These are phyloP conservation scores for Acanthoscelides obtectus DNA, from an alignment of 2,888 invertebrate genomes.

Conservation along the genomic window DNA sequence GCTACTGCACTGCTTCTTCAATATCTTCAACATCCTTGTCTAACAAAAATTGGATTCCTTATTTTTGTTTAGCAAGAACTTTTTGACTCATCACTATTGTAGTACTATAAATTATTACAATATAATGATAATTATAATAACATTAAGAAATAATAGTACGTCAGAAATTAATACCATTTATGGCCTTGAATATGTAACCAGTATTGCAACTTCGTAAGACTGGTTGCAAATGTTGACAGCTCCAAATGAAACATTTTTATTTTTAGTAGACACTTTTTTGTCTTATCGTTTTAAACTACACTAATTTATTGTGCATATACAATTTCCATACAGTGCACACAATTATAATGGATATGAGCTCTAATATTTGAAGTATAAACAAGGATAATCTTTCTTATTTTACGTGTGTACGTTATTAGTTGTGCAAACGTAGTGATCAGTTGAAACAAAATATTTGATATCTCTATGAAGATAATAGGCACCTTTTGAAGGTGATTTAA, in stretches of 20 bases:
- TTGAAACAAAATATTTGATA: background rate
- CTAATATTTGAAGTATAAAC: background rate
- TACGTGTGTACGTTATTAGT: background rate
- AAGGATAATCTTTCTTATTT: background rate
- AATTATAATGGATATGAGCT: background rate
- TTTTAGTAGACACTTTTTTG: background rate
- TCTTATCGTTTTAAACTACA: background rate
- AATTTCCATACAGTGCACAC: background rate
- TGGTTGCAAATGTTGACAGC: background rate
- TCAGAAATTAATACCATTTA: no score
- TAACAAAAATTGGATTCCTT: no score
- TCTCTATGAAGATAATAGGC: background rate
- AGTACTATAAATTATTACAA: no score
- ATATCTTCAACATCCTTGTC: no score
- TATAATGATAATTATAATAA: no score
- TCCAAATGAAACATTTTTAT: background rate
- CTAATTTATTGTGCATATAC: background rate
- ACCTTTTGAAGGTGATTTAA: background rate
- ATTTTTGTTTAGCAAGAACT: no score
- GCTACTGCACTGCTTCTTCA: no score
- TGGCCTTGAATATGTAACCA: background rate
- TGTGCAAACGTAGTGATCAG: background rate
- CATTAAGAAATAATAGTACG: no score
- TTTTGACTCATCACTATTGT: no score
- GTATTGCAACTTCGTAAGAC: background rate